These are phyloP conservation scores for Frankliniella fusca DNA, from an alignment of 2,888 invertebrate species.

Conservation along the genomic window DNA sequence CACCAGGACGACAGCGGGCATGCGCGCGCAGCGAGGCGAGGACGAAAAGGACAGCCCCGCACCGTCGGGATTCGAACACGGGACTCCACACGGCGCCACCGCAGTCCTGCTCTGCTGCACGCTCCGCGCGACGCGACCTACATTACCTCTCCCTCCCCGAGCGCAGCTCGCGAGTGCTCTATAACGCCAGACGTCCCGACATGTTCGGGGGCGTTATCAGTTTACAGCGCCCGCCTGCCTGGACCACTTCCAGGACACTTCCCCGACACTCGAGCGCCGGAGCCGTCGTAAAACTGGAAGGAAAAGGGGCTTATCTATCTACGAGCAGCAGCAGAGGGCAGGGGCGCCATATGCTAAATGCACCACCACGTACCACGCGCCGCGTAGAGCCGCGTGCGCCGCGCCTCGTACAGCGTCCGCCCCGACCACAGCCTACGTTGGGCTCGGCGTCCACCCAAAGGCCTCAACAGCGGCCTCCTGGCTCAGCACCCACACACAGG, in stretches of 20 bases:
- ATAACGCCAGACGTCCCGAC: no score
- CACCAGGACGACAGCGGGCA: no score
- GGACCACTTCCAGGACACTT: conserved; percentile 22
- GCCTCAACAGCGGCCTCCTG: no score
- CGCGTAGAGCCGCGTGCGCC: no score
- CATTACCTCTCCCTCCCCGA: no score
- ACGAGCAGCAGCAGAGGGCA: not conserved
- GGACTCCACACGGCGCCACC: not conserved
- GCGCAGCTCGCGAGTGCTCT: not conserved
- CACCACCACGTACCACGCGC: no score
- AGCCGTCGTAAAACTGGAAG: not conserved
- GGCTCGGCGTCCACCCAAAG: no score
- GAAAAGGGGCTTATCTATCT: not conserved
- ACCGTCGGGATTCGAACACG: not conserved
- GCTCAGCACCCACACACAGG: no score
- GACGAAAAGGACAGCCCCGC: not conserved
- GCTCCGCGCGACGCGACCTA: not conserved
- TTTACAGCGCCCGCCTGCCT: not conserved
- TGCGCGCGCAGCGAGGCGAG: not conserved
- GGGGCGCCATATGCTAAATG: not conserved
- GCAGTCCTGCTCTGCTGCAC: not conserved
- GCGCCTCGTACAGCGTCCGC: no score
- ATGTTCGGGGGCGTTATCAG: not conserved
- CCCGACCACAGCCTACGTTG: no score
- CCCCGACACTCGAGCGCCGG: not conserved